Conservation (phyloP, 2,888 invertebrate genomes). For the Drosophila leonis region DNA sequence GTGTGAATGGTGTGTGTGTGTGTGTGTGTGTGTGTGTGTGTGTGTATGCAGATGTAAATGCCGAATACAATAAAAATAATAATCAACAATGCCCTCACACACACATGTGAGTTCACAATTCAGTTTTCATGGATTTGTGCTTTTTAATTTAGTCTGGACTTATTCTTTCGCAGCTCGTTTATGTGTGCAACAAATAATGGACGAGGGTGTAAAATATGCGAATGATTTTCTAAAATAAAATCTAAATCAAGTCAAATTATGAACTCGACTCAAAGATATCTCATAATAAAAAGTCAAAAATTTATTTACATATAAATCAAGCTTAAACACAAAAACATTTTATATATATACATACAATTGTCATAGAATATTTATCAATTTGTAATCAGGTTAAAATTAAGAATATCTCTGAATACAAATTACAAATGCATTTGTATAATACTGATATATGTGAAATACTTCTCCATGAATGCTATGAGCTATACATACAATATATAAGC, state of each 20-base stretch:
- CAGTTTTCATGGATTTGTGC: constrained; percentile 42
- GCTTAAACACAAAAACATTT: background rate
- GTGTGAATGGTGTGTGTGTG: too few species aligned
- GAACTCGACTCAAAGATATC: background rate
- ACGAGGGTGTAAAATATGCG: constrained; percentile 53
- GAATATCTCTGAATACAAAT: too few species aligned
- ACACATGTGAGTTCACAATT: constrained; percentile 51
- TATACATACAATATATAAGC: too few species aligned
- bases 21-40: constrained; percentile 6
- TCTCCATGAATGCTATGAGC: background rate
- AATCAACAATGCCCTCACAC: constrained; percentile 68
- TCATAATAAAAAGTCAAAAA: background rate
- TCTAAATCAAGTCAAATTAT: constrained; percentile 7
- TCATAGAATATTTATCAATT: background rate
- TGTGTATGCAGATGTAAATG: constrained; percentile 61
- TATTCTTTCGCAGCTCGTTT: constrained; percentile 42
- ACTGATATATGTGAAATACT: background rate
- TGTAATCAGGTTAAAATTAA: background rate
- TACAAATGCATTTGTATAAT: background rate
- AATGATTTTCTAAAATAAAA: constrained; percentile 31
- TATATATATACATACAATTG: background rate
- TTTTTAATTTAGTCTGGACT: constrained; percentile 62
- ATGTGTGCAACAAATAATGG: constrained; percentile 19
- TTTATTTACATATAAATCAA: too few species aligned
- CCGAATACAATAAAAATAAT: constrained; percentile 77